phyloP scores from a whole-genome alignment of 2,888 invertebrate species.

The Saturnia pavonia region DNA sequence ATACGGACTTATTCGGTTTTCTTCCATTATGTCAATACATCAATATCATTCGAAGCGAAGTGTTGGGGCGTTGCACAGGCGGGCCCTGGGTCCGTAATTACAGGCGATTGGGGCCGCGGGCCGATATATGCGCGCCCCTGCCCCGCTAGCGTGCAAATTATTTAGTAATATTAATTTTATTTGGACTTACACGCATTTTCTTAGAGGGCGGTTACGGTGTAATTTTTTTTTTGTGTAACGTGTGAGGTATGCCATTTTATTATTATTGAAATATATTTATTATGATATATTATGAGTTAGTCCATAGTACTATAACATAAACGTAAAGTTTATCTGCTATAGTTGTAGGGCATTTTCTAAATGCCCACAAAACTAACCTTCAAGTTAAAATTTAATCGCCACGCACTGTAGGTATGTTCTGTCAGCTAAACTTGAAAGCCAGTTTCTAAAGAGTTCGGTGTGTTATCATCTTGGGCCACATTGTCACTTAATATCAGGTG shows the following conservation, averaged over 20 bases:
- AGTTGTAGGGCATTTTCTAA: too few relatives aligned
- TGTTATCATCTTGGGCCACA: too few relatives aligned
- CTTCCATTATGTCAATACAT: slow-evolving; percentile 67
- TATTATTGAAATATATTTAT: neutral
- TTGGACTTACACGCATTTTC: slow-evolving; percentile 63
- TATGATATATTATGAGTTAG: neutral
- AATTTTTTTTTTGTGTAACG: slow-evolving; percentile 47
- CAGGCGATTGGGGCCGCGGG: slow-evolving; percentile 65
- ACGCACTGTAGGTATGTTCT: too few relatives aligned
- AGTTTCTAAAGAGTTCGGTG: too few relatives aligned
- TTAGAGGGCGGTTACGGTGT: slow-evolving; percentile 42
- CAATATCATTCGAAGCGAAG: slow-evolving; percentile 56
- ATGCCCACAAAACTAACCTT: too few relatives aligned
- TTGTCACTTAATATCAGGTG: too few relatives aligned
- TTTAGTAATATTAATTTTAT: slow-evolving; percentile 78
- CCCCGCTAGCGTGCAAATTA: slow-evolving; percentile 64
- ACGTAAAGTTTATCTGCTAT: too few relatives aligned
- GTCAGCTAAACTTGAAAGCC: too few relatives aligned
- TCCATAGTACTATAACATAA: neutral
- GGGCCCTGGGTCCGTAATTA: slow-evolving; percentile 64
- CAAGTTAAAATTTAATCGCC: too few relatives aligned
- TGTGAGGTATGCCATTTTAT: slow-evolving; percentile 52
- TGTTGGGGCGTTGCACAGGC: slow-evolving; percentile 55
- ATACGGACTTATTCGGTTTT: slow-evolving; percentile 34
- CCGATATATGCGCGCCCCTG: slow-evolving; percentile 52